phyloP scores from a whole-genome alignment of 2,797 vertebrate genomes.

The Sparus aurata region DNA sequence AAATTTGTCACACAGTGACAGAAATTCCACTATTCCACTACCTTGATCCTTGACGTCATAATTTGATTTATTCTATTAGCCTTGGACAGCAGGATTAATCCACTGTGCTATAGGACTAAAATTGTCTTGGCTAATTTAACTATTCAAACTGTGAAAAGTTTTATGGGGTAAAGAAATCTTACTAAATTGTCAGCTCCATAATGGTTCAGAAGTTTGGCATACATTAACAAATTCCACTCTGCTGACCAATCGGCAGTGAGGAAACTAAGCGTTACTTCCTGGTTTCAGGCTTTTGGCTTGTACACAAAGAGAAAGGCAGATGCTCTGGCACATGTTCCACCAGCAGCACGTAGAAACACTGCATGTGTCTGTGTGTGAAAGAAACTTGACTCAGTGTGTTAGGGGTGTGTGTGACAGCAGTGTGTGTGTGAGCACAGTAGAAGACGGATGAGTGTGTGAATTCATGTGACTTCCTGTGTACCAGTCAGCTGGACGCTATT shows the following conservation, averaged over 20 bases:
- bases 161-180: not conserved
- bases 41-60: not conserved
- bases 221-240: conserved; percentile 33
- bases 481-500: conserved; percentile 69
- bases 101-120: not conserved
- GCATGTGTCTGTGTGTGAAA: conserved; percentile 26
- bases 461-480: conserved; percentile 76
- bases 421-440: conserved; percentile 36
- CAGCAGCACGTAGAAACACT: conserved; percentile 41
- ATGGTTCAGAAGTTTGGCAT: conserved; percentile 11
- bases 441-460: conserved; percentile 76
- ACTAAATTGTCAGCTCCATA: not conserved
- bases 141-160: not conserved
- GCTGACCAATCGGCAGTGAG: conserved; percentile 60
- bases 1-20: not conserved
- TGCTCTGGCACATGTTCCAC: conserved; percentile 55
- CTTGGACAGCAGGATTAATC: not conserved
- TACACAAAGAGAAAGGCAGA: conserved; percentile 60
- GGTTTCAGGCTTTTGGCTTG: conserved; percentile 55
- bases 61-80: not conserved
- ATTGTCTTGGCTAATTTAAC: not conserved
- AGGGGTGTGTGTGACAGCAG: conserved; percentile 25
- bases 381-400: conserved; percentile 19
- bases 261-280: conserved; percentile 45
- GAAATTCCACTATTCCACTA: not conserved